Evolutionary conservation across 2,113 vertebrate genomes (phyloP).

Genomic region (Nettapus auritus): DNA sequence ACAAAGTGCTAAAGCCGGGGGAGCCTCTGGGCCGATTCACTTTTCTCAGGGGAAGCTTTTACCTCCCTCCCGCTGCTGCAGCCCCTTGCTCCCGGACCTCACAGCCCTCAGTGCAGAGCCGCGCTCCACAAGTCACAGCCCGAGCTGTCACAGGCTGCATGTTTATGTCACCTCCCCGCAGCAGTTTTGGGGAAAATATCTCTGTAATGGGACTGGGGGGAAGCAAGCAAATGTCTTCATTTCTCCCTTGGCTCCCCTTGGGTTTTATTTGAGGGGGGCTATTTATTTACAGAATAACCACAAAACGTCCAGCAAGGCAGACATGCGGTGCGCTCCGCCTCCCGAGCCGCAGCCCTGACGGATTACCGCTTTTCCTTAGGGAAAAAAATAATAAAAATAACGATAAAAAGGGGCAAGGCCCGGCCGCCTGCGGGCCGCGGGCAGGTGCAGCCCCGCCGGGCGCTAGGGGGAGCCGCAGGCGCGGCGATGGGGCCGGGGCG

Average conservation of each 20-base stretch:
- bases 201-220: not conserved
- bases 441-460: not conserved
- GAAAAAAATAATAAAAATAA: too few relatives aligned
- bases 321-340: not conserved
- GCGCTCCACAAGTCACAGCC: not conserved
- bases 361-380: not conserved
- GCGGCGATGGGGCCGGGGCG: not conserved
- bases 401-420: too few relatives aligned
- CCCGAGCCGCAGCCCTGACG: too few relatives aligned
- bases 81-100: not conserved
- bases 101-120: not conserved
- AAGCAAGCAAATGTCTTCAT: not conserved
- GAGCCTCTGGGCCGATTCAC: not conserved
- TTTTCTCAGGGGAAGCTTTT: not conserved
- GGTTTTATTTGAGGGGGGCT: not conserved
- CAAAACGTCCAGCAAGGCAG: accelerated
- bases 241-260: too few relatives aligned
- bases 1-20: not conserved
- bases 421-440: too few relatives aligned
- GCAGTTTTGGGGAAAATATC: slow-evolving; percentile 34
- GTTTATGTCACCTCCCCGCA: slow-evolving; percentile 39
- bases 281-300: not conserved
- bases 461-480: slow-evolving; percentile 74
- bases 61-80: not conserved
- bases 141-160: slow-evolving; percentile 28